Evolutionary conservation across 1,140 invertebrate species (phyloP).

Genomic region (Holotrichia oblita): DNA sequence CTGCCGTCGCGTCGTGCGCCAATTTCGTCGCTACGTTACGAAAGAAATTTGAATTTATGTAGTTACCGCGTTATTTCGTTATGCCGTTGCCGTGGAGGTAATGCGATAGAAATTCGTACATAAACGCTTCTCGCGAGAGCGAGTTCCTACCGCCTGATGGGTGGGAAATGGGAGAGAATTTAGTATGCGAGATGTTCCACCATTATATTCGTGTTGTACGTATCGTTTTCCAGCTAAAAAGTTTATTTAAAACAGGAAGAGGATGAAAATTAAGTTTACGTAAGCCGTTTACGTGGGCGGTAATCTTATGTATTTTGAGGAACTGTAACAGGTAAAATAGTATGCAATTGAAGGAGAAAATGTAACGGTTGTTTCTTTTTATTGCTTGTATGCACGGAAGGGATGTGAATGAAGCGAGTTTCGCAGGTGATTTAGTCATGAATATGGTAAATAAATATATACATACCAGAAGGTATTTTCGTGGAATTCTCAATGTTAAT

Average conservation of each 20-base stretch:
- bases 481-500: too few species aligned
- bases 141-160: too few species aligned
- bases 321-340: too few species aligned
- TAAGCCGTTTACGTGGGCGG: not conserved
- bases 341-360: too few species aligned
- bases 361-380: too few species aligned
- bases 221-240: not conserved
- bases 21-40: not conserved
- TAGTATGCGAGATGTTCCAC: not conserved
- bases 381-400: too few species aligned
- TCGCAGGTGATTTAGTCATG: too few species aligned
- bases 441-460: too few species aligned
- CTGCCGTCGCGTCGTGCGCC: not conserved
- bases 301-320: not conserved
- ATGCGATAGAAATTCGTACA: slow-evolving; percentile 12
- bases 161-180: not conserved
- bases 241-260: not conserved
- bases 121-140: not conserved
- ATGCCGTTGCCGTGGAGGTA: not conserved
- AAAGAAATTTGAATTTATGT: slow-evolving; percentile 21
- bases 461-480: too few species aligned
- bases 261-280: not conserved
- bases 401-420: too few species aligned
- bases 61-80: slow-evolving; percentile 20
- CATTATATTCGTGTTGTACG: not conserved